These are phyloP conservation scores for Salvator merianae DNA, from an alignment of 2,113 vertebrate genomes.

Conservation along the genomic window DNA sequence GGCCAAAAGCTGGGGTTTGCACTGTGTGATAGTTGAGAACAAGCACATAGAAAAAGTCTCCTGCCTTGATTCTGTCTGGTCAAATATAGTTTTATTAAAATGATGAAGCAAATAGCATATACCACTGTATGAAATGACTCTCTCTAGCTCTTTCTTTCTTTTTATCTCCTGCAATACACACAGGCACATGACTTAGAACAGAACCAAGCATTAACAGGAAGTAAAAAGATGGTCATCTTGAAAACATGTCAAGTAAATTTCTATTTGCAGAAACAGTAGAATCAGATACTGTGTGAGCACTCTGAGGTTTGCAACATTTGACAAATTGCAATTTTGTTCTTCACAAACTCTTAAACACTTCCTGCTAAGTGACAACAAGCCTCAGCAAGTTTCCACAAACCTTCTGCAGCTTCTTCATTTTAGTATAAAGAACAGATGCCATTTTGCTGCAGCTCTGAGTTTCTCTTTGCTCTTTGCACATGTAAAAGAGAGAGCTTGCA, in stretches of 20 bases:
- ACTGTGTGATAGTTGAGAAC: not conserved
- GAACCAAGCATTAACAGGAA: constrained; percentile 48
- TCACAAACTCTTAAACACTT: constrained; percentile 84
- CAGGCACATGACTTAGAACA: not conserved
- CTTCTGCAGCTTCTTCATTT: constrained; percentile 83
- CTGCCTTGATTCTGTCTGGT: not conserved
- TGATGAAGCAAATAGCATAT: constrained; percentile 17
- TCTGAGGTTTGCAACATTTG: constrained; percentile 78
- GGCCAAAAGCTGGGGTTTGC: too few relatives aligned
- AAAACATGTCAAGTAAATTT: constrained; percentile 56
- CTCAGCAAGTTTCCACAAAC: constrained; percentile 84
- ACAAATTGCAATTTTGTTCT: constrained; percentile 85
- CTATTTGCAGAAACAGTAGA: constrained; percentile 72
- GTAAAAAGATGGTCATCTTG: constrained; percentile 69
- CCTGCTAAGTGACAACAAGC: constrained; percentile 85
- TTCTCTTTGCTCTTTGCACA: constrained; percentile 76
- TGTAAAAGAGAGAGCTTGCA: constrained; percentile 62
- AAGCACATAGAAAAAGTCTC: not conserved
- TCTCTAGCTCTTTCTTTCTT: too few relatives aligned
- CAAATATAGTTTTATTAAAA: not conserved
- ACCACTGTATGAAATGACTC: not conserved
- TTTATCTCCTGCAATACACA: not conserved
- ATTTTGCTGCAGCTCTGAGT: constrained; percentile 75
- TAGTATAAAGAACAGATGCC: constrained; percentile 83
- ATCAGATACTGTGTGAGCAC: constrained; percentile 69